phyloP scores from a whole-genome alignment of 2,797 vertebrate species.

The Tokudaia muenninki region DNA sequence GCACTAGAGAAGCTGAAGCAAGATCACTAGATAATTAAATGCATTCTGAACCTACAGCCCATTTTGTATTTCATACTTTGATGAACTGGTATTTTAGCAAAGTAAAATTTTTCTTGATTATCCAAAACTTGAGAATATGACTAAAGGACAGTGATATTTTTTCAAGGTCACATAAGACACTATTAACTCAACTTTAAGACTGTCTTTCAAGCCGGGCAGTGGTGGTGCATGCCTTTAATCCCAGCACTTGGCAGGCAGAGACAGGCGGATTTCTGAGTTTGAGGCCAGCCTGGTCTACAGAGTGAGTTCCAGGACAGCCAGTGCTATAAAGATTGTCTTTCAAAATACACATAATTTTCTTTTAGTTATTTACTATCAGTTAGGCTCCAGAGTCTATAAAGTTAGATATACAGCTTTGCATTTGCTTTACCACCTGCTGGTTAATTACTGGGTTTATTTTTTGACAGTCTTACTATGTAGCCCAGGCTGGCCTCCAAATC shows the following conservation, averaged over 20 bases:
- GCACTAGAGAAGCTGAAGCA: background rate
- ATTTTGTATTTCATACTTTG: background rate
- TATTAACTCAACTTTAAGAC: background rate
- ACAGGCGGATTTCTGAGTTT: too few relatives aligned
- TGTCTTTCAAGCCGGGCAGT: too few relatives aligned
- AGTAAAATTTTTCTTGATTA: background rate
- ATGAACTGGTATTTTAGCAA: background rate
- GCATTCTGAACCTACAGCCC: background rate
- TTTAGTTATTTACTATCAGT: background rate
- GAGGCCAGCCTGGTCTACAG: too few relatives aligned
- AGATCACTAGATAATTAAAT: background rate
- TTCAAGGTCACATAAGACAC: background rate
- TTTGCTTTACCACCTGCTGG: background rate
- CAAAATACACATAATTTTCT: background rate
- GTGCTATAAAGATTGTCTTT: background rate
- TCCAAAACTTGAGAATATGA: background rate
- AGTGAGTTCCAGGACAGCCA: too few relatives aligned
- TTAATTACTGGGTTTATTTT: background rate
- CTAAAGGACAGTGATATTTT: background rate
- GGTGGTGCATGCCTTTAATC: too few relatives aligned
- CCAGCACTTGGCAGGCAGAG: too few relatives aligned
- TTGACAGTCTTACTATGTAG: background rate
- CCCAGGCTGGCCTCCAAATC: background rate
- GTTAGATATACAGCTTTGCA: background rate
- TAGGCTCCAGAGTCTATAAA: background rate